Base-by-base conservation (phyloP, 2,113 vertebrate species). In the Benitochromis conjunctus region DNA sequence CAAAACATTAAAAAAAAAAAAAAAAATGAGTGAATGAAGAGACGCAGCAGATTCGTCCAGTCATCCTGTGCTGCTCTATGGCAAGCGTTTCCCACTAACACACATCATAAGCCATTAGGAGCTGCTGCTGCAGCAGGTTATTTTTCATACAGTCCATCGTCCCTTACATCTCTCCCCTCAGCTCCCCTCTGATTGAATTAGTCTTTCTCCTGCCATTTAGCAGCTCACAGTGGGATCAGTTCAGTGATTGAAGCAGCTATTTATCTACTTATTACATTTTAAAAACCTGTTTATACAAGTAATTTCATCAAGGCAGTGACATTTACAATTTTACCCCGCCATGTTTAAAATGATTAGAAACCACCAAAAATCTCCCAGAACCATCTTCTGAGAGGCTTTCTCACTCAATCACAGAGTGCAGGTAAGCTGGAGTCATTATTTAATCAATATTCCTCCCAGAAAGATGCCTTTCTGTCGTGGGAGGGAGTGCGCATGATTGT, bases 191-290 rank as follows among this genome's bases (percentile, higher is more conserved):
- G 80, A 78, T 78, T 82, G 19, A 82, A 79, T 56, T 64, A n/a
- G 56, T 36, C 31, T 36, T 41, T 62, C 56, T 81, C 21, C 43
- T 82, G 80, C 16, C 11, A 82, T 78, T 78, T 64, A 64, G 69
- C 7, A 34, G 51, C 51, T 79, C 80, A 79, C 26, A 34, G 57
- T 11, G 16, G 48, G 80, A 79, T 82, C 58, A 79, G 14, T 29
- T 36, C 66, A 77, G 55, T 62, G 85, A 78, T 31, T 43, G 62
- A 60, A 76, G 56, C 19, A 54, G 78, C 78, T 60, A 76, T 74
- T 74, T 31, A 76, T 74, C 58, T 56, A 64, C 48, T 80, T 74
- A 57, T 80, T 74, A 51, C 43, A 51, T 36, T 64, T 26, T 36
- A 18, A 64, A 48, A 56, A 53, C 62, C 18, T 58, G 26, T 85